Evolutionary conservation across 30 jellyfish, hydroid and myxozoan species (phyloP), one percentile per base, ranked within the genome.

Genomic region (Chrysaora quinquecirrha): DNA sequence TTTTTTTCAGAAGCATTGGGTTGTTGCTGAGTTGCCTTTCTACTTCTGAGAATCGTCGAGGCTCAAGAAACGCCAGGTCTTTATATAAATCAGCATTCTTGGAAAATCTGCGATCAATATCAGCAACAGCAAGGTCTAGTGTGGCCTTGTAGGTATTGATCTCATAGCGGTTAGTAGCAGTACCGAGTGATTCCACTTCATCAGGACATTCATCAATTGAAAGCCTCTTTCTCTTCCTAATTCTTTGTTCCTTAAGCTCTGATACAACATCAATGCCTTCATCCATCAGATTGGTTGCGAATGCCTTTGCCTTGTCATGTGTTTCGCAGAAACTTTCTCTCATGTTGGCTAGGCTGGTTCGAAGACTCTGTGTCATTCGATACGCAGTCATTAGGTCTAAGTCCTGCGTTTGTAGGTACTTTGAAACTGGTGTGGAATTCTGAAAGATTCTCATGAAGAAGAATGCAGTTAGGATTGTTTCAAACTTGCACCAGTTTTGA

Each of bases 1-100:
- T 64, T 52, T 64, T 64, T 7, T 52, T 64, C 27, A 64, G 22
- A 24, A 64, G 50, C 76, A 4, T 64, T 30, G 50, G 50, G 49
- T 64, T 21, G 19, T 64, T 64, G 21, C 76, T 10, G 11, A 64
- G 76, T 10, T 64, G 76, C 49, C 27, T 52, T 64, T 64, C 34
- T 30, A 64, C 76, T 21, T 64, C 76, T n/a, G 50, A 28, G 76
- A 64, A 64, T 64, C 76, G 50, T 52, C 76, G 76, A 12, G 76
- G 76, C 27, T 64, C 76, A 64, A 64, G 76, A 64, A 30, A 28
- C 16, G 76, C 76, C 52, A 64, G 9, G 76, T 30, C 48, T 30
- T 64, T 64, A 6, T 64, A 11, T 10, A 64, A 28, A 64, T 43
- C 58, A 6, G 9, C 58, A 43, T 30, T 64, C 49, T 64, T 64